Percentiles rank a stretch among this genome's conserved stretches.
phyloP scores from a whole-genome alignment of 1,140 invertebrate species.

The Bombus waltoni region DNA sequence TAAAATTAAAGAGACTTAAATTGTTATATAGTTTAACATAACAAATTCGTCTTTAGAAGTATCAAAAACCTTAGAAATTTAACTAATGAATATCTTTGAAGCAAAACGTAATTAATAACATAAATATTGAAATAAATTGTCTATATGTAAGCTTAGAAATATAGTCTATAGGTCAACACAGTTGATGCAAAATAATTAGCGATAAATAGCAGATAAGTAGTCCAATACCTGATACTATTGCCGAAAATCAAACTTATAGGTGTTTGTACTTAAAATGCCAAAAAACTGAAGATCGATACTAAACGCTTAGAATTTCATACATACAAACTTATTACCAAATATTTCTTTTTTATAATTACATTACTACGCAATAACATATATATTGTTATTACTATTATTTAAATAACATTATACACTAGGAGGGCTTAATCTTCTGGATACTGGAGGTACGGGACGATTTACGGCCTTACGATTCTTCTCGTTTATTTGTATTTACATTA shows the following conservation, averaged over 20 bases:
- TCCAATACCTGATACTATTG: not conserved
- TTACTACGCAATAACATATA: too few species aligned
- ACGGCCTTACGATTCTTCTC: slow-evolving; percentile 26
- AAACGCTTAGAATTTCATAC: not conserved
- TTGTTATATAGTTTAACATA: not conserved
- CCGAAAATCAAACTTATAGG: not conserved
- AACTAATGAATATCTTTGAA: not conserved
- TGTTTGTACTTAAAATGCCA: not conserved
- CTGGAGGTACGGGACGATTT: not conserved
- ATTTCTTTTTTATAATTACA: too few species aligned
- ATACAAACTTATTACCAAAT: not conserved
- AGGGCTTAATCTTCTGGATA: not conserved
- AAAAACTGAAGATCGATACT: not conserved
- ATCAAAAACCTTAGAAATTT: not conserved
- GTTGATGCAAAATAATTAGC: not conserved
- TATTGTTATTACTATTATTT: not conserved
- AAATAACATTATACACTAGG: not conserved
- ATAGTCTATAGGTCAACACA: not conserved
- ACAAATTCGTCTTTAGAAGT: not conserved
- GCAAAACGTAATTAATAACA: not conserved
- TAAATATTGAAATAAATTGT: not conserved
- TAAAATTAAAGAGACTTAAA: not conserved
- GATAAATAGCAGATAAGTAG: not conserved
- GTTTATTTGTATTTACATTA: slow-evolving; percentile 57
- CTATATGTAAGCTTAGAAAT: not conserved